Evolutionary conservation across 2,888 invertebrate species (phyloP), one percentile per base, ranked within the genome.

Genomic region (Temnothorax rugatulus): DNA sequence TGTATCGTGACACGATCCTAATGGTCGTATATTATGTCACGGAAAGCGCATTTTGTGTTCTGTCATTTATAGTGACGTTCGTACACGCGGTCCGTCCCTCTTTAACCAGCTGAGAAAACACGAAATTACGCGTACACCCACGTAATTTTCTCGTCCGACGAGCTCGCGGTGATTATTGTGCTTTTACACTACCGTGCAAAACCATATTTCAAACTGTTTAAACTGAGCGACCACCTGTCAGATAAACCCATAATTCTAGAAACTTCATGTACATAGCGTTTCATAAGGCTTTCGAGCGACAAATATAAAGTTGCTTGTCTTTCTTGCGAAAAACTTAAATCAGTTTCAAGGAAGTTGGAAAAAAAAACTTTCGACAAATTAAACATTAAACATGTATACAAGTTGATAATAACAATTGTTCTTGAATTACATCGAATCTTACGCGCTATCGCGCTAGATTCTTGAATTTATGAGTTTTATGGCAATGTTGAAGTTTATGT

Each of bases 21-120:
- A 82, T 59, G 54, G 38, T 52, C 84, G 59, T 64, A n/a, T 54
- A 66, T 90, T 87, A 84, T 88, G 86, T 90, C 87, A 90, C 73
- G 52, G 71, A 83, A 86, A 86, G 75, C 54, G 29, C 15, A 25
- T 69, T 59, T 59, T 18, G 50, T 38, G 79, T 84, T 76, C 83
- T 82, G 79, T 83, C 86, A 75, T 83, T 83, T 83, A 47, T 47
- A 82, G 15, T 18, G 44, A 68, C n/a, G 52, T 52, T 47, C 57
- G 34, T 57, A 59, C 59, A 44, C 5, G 29, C 61, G 25, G 61
- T 50, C 52, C 29, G 41, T 41, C 41, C 29, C 75, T 82, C 52
- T 57, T 79, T 71, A 71, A 79, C 47, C 71, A 79, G 47, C 59
- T 79, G 71, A 79, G 59, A 79, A 79, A 79, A 79, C 71, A 79